phyloP scores from a whole-genome alignment of 2,113 vertebrate species.

The Forbesichthys agassizii region DNA sequence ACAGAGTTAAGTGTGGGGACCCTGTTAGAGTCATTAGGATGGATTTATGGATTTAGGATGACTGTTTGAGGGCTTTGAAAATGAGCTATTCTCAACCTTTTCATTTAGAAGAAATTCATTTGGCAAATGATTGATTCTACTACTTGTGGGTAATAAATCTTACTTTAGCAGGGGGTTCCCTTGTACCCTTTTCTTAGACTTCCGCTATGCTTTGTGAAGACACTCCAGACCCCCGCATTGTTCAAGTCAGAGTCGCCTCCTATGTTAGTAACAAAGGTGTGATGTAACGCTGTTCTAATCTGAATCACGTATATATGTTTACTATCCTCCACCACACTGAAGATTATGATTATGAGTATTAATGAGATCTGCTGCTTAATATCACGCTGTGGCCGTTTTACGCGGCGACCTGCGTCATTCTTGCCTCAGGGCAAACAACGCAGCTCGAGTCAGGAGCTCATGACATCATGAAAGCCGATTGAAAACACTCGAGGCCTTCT shows the following conservation, averaged over 20 bases:
- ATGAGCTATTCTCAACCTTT: conserved; percentile 32
- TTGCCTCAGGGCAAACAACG: not conserved
- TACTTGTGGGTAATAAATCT: conserved; percentile 5
- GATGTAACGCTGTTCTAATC: conserved; percentile 21
- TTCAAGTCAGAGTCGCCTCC: not conserved
- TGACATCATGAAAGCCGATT: conserved; percentile 50
- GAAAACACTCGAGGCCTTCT: conserved; percentile 38
- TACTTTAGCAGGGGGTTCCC: conserved; percentile 3
- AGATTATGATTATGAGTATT: not conserved
- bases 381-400: conserved; percentile 35
- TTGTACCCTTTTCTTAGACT: not conserved
- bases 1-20: conserved; percentile 24
- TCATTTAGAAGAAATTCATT: conserved; percentile 29
- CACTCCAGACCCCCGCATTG: not conserved
- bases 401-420: conserved; percentile 8
- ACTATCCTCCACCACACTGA: not conserved
- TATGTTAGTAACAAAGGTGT: not conserved
- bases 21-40: conserved; percentile 39
- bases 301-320: not conserved
- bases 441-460: conserved; percentile 18
- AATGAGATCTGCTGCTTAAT: conserved; percentile 6
- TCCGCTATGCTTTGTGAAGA: not conserved
- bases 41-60: conserved; percentile 46
- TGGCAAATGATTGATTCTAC: conserved; percentile 18
- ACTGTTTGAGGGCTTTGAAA: conserved; percentile 31